Base-by-base conservation (phyloP, 2,888 invertebrate genomes). In the Dynastes grantii region DNA sequence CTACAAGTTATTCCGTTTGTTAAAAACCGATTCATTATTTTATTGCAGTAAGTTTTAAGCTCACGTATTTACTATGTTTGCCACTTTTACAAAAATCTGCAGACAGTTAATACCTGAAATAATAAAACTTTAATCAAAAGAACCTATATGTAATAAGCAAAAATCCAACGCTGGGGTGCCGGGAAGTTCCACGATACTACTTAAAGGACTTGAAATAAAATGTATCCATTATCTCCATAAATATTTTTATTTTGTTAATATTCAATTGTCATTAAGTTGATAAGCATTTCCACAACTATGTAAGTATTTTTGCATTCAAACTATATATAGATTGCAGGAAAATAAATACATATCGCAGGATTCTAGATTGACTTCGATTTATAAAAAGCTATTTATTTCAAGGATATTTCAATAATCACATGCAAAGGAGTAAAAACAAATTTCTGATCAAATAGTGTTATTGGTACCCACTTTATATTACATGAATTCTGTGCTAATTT, bases 221-320 rank as follows among this genome's bases (percentile, higher is more conserved):
- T 11, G 32, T 27, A 5, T 63, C 13, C 9, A 63, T n/a, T 22
- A 27, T 27, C 11, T 63, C 8, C 32, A 63, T 32, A 29, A 29
- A 29, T 63, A 63, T 32, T 32, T 63, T 29, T 49, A 13, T 51
- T 68, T 49, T 5, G 11, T 68, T 51, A 51, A 68, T 68, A 63
- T 11, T 63, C 29, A 63, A 55, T 22, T 2, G 13, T 65, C 40
- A 65, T 65, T 65, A 65, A 65, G 65, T 51, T 68, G 32, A 68
- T 51, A 68, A 68, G 68, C 68, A 68, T 51, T 51, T 68, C 51
- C 29, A 49, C 67, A 68, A 29, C 27, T 51, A 68, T 29, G 27
- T 51, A 51, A 22, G 55, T 55, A 55, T 16, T 55, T 55, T 55
- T 55, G 11, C 1, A 55, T 16, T 55, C 55, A 3, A 55, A 55